Percentiles rank a stretch among this genome's conserved stretches.
Evolutionary conservation across 64 coral and sea anemone species (phyloP).

Genomic region (Stichodactyla helianthus): DNA sequence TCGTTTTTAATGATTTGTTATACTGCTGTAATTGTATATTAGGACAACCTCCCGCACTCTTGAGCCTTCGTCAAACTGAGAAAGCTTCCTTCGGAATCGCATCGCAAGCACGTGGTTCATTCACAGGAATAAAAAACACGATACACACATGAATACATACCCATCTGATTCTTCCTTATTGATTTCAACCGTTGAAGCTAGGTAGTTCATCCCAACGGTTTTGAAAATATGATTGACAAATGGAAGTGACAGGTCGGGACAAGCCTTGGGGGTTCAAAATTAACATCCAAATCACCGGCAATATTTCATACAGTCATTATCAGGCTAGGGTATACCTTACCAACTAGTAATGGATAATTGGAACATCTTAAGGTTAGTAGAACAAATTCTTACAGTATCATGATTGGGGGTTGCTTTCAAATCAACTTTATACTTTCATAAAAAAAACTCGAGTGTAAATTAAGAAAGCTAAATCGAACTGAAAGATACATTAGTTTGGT

Average conservation of each 20-base stretch:
- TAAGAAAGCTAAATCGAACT: neutral
- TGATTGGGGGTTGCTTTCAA: too few relatives aligned
- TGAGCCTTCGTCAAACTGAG: neutral
- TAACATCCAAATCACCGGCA: conserved; percentile 19
- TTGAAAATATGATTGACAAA: neutral
- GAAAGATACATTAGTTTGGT: neutral
- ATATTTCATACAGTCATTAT: neutral
- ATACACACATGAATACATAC: neutral
- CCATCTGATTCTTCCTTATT: neutral
- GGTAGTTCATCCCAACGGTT: neutral
- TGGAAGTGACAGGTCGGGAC: conserved; percentile 1
- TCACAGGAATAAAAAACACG: neutral
- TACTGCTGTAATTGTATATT: neutral
- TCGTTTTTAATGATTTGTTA: conserved; percentile 29
- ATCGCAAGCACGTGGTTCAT: neutral
- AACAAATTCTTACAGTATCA: too few relatives aligned
- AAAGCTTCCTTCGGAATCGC: neutral
- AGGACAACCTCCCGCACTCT: neutral
- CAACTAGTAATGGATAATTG: neutral
- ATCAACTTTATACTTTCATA: too few relatives aligned
- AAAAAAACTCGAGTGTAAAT: neutral
- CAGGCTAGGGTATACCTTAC: neutral
- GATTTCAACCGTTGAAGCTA: neutral
- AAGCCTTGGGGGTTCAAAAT: conserved; percentile 13
- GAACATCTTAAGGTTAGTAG: neutral